Conservation (phyloP, 1,140 invertebrate genomes). For the Drosophila novamexicana region DNA sequence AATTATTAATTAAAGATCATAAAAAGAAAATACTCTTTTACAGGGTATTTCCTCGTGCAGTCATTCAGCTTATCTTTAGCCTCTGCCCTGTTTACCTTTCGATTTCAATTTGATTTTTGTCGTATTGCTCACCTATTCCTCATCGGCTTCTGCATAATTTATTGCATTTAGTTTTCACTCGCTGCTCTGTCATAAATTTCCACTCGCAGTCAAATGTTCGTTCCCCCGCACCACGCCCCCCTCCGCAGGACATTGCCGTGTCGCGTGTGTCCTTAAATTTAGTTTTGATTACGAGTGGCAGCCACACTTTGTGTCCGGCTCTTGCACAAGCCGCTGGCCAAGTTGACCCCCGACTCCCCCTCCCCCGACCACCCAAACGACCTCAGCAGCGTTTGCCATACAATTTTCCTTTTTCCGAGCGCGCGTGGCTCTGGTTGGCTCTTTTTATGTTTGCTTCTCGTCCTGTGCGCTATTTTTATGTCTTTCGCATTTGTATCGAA, state of each 20-base stretch:
- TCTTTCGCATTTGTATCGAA: slow-evolving; percentile 65
- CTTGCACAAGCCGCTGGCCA: slow-evolving; percentile 12
- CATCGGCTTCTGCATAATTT: slow-evolving; percentile 70
- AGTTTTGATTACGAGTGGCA: slow-evolving; percentile 62
- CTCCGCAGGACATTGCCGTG: slow-evolving; percentile 22
- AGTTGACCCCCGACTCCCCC: neutral
- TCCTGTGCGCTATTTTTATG: slow-evolving; percentile 54
- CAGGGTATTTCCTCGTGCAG: neutral
- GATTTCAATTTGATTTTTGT: slow-evolving; percentile 63
- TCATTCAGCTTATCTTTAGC: slow-evolving; percentile 30
- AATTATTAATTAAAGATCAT: too few species aligned
- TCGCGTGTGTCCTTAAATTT: slow-evolving; percentile 79
- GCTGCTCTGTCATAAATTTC: slow-evolving; percentile 58
- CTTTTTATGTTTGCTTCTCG: slow-evolving; percentile 9
- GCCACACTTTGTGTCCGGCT: slow-evolving; percentile 23
- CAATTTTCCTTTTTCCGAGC: slow-evolving; percentile 34
- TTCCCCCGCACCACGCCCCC: neutral
- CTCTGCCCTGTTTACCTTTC: slow-evolving; percentile 37
- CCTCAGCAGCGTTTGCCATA: slow-evolving; percentile 21
- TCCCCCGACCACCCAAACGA: neutral
- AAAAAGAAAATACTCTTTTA: too few species aligned
- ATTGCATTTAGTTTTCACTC: slow-evolving; percentile 71
- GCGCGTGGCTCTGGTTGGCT: slow-evolving; percentile 29
- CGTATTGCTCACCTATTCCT: slow-evolving; percentile 27
- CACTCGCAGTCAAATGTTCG: slow-evolving; percentile 25